Conservation (phyloP, 1,140 invertebrate species). For the Teleogryllus occipitalis region DNA sequence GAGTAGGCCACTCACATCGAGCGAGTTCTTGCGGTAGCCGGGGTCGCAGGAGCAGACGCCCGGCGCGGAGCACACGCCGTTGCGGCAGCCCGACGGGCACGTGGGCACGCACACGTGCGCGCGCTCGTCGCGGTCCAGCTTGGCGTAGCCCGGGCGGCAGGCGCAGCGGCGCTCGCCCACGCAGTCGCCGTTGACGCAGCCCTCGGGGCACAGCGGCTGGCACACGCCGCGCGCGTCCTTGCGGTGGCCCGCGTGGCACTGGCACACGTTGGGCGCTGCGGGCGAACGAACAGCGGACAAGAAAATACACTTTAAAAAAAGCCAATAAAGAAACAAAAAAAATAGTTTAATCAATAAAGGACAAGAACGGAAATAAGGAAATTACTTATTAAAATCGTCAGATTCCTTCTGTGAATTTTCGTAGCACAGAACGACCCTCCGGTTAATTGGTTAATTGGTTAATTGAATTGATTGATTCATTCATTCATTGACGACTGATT, state of each 20-base stretch:
- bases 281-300: too few relatives aligned
- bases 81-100: slow-evolving; percentile 46
- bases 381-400: too few relatives aligned
- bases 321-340: too few relatives aligned
- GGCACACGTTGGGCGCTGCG: background rate
- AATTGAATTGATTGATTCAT: too few relatives aligned
- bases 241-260: background rate
- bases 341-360: too few relatives aligned
- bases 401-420: too few relatives aligned
- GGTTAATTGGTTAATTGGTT: too few relatives aligned
- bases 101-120: slow-evolving; percentile 43
- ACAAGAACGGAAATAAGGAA: too few relatives aligned
- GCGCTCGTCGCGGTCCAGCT: slow-evolving; percentile 22
- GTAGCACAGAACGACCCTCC: too few relatives aligned
- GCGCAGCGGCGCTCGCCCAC: slow-evolving; percentile 37
- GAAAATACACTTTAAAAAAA: too few relatives aligned
- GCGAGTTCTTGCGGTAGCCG: slow-evolving; percentile 27
- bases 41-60: slow-evolving; percentile 41
- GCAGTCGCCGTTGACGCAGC: slow-evolving; percentile 30
- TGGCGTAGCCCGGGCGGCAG: slow-evolving; percentile 28
- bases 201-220: slow-evolving; percentile 16
- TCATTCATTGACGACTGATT: too few relatives aligned
- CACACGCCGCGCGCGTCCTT: slow-evolving; percentile 7
- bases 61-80: slow-evolving; percentile 48
- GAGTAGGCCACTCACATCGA: background rate